Base-by-base conservation (phyloP, 2,888 invertebrate species). In the Danaus chrysippus region DNA sequence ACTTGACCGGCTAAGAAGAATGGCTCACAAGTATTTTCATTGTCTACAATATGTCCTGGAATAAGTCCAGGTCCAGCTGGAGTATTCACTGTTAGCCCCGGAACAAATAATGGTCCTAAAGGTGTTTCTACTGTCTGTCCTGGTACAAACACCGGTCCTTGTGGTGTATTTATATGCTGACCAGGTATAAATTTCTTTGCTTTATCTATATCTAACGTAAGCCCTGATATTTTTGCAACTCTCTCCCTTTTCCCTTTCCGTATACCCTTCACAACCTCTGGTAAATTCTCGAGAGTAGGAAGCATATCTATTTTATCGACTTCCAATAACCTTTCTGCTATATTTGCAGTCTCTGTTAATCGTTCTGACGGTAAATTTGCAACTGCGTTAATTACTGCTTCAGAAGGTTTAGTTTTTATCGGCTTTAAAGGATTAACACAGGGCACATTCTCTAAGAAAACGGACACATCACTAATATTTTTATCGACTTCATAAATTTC, bases 61-160 rank as follows among this genome's bases (percentile, higher is more conserved):
- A 96, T 92, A 15, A 96, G 85, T 34, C 93, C 91, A 0, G 94
- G 94, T 34, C 94, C 94, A 54, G 92, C 89, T 19, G 94, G 93
- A 1, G 94, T 93, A 71, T 92, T 92, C 12, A 96, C 92, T 52
- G 93, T 94, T 64, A 95, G 91, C 1, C 96, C 96, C 17, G 96
- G 95, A 44, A 95, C 93, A 79, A 96, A 96, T 57, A 93, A 85
- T 11, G 92, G 88, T 0, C 95, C 95, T 64, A 90, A 87, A 55
- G 94, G 93, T 3, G 94, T 95, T 70, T 93, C 91, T 9, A 95
- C 86, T 0, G 95, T 94, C 82, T 95, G 95, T 3, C 96, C 96
- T 0, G 96, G 95, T 12, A 95, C 93, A 76, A 96, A 96, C 54
- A 94, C 83, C 42, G 93, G 92, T 1, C 95, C 95, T 62, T 92